Base-by-base conservation (phyloP, 2,888 invertebrate species). In the Clanis bilineata region DNA sequence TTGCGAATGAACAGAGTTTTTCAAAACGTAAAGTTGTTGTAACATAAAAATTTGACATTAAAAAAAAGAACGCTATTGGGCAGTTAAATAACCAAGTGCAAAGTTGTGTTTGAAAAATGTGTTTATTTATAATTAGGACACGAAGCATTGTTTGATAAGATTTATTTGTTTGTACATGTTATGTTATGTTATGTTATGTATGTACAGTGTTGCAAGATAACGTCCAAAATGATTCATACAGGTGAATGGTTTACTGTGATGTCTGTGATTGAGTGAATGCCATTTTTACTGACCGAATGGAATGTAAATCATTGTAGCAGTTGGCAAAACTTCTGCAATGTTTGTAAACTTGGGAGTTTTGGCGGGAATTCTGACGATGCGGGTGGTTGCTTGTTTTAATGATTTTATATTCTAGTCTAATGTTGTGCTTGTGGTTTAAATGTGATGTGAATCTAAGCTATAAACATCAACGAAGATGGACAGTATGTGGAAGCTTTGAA, bases 201-300 rank as follows among this genome's bases (percentile, higher is more conserved):
- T 12, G 1, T 12, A 36, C 36, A 32, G 18, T 51, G 28, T 51
- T 57, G 6, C 21, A 41, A 57, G 56, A 63, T 25, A n/a, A 28
- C 54, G 39, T 65, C 43, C 60, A 59, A 55, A 39, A 67, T 65
- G 65, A 63, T 41, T 56, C 21, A 43, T 44, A 44, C 12, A 21
- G 36, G 51, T 51, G 51, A 51, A 32, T 51, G 51, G 1, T 18
- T 51, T 18, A 28, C 28, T n/a, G n/a, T n/a, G n/a, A n/a, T n/a
- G n/a, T 32, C 6, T 32, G 32, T 32, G 9, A 51, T 18, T 51
- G 18, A 18, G 5, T 51, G 28, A 51, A 32, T 51, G 45, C n/a
- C n/a, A 45, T 6, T 22, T 45, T 45, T 23, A 45, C n/a, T 12
- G 45, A 23, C 22, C n/a, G 23, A 45, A 45, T 25, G 45, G 23